A percentile compares a stretch with the other conserved stretches of the same genome.
phyloP scores from a whole-genome alignment of 1,140 invertebrate genomes.

The Cotesia vestalis region DNA sequence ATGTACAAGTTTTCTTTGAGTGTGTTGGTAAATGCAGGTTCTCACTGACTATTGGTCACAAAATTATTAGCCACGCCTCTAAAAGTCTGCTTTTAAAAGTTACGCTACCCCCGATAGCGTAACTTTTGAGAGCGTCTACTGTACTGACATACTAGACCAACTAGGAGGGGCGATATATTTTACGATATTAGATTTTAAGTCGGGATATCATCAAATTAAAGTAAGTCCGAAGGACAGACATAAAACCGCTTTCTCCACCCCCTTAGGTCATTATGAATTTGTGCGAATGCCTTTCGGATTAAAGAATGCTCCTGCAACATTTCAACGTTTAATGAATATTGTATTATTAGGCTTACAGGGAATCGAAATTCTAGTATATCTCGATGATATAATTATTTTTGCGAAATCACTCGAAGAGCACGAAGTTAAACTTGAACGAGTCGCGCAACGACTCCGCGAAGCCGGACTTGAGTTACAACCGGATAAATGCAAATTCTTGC shows the following conservation, averaged over 20 bases:
- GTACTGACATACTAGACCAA: not conserved
- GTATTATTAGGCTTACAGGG: slow-evolving; percentile 3
- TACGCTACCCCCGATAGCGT: no score
- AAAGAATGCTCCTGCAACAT: slow-evolving; percentile 19
- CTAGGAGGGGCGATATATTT: not conserved
- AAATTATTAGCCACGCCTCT: no score
- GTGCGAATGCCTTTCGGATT: slow-evolving; percentile 11
- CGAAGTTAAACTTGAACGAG: not conserved
- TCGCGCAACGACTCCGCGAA: slow-evolving; percentile 3
- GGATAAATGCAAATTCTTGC: slow-evolving; percentile 22
- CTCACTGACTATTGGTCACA: no score
- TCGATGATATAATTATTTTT: slow-evolving; percentile 18
- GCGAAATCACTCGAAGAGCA: slow-evolving; percentile 4
- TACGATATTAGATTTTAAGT: not conserved
- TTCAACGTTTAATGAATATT: slow-evolving; percentile 9
- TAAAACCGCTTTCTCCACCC: not conserved
- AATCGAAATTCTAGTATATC: slow-evolving; percentile 1
- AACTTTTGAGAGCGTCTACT: no score
- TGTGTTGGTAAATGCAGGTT: no score
- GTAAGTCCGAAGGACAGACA: not conserved
- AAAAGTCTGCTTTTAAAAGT: no score
- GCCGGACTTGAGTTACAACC: not conserved
- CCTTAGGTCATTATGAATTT: not conserved
- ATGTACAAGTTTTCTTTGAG: no score
- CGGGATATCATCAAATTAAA: not conserved